A percentile compares a stretch with the other conserved stretches of the same genome.
phyloP scores from a whole-genome alignment of 37 sponge, comb jelly and placozoan genomes.

The Haliclona indistincta region DNA sequence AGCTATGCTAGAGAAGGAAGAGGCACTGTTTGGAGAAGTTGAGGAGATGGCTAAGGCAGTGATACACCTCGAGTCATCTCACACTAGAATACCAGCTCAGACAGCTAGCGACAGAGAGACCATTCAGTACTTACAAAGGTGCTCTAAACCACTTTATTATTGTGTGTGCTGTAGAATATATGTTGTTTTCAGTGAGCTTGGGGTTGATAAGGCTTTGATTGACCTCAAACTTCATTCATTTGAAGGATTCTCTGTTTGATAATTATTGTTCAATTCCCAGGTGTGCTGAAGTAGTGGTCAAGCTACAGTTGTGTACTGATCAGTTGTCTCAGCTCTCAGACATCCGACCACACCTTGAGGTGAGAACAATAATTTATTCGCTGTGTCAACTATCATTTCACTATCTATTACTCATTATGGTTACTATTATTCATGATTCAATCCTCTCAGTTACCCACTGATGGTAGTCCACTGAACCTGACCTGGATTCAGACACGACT shows the following conservation, averaged over 20 bases:
- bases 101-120: constrained; percentile 68
- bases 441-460: constrained; percentile 60
- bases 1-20: constrained; percentile 63
- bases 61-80: constrained; percentile 86
- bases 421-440: too few relatives aligned
- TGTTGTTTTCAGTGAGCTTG: too few relatives aligned
- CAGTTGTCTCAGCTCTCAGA: constrained; percentile 82
- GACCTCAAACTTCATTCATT: too few relatives aligned
- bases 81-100: constrained; percentile 58
- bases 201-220: too few relatives aligned
- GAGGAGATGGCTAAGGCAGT: constrained; percentile 72
- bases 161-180: too few relatives aligned
- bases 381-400: too few relatives aligned
- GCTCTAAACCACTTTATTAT: too few relatives aligned
- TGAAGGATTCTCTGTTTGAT: too few relatives aligned
- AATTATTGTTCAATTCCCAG: too few relatives aligned
- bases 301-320: constrained; percentile 56
- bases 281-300: constrained; percentile 68
- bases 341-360: constrained; percentile 63
- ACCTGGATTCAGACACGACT: constrained; percentile 67
- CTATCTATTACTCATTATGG: too few relatives aligned
- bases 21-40: constrained; percentile 69
- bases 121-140: constrained; percentile 48
- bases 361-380: too few relatives aligned
- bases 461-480: constrained; percentile 71